Base-by-base conservation (phyloP, 1,140 invertebrate species). In the Hylaeus anthracinus region DNA sequence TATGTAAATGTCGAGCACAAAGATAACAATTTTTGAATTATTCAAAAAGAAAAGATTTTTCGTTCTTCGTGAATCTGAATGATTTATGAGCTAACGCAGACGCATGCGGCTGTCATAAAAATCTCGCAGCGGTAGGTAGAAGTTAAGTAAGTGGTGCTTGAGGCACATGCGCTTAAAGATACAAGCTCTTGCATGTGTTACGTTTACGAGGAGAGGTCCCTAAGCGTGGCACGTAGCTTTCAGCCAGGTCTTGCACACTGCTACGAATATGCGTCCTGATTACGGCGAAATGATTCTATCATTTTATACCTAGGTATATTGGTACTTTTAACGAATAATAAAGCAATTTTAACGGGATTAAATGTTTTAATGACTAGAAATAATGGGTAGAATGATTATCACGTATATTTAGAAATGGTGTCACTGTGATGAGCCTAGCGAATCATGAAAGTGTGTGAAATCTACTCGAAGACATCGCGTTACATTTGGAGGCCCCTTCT, bases 111-210 rank as follows among this genome's bases (percentile, higher is more conserved):
- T 45, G 41, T 65, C 63, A 14, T 45, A 9, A 65, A 65, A 45
- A 65, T 65, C 63, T 55, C 48, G 37, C 12, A 12, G 48, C 48
- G n/a, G 26, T 37, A 45, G 63, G 63, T 60, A 65, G 48, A 69
- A 69, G 66, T 69, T 69, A 55, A 69, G 56, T 71, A 71, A 58
- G 39, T 58, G 69, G 55, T 45, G 10, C 69, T 71, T 15, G 3
- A 43, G 39, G 39, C 53, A 58, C 56, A 71, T 58, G 15, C 41
- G 14, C 39, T 71, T 71, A 71, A 71, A 58, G 69, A 15, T 45
- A 58, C 69, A 71, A 71, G 39, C 53, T 45, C 14, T 58, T 43
- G 37, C 15, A 43, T 41, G 55, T 39, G 41, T 58, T 58, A 58
- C 26, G 69, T 39, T 71, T 71, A 71, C 55, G 69, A 71, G 39